Conservation (phyloP, 2,888 invertebrate species). For the Sussaba pulchella region DNA sequence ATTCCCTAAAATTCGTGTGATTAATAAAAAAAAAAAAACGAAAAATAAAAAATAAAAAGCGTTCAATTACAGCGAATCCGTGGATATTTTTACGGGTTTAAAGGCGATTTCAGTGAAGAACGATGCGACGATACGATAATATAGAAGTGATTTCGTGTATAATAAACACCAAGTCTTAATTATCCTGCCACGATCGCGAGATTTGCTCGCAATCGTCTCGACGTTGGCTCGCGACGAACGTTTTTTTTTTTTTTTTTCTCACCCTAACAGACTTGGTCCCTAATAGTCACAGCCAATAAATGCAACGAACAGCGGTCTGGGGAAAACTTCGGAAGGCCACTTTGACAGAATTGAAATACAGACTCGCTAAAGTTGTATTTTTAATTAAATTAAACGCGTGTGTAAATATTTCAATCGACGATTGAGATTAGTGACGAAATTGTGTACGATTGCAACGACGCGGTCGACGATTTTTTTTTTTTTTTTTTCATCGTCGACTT, state of each 20-base stretch:
- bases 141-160: conserved; percentile 2
- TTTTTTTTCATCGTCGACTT: neutral
- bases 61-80: neutral
- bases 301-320: conserved; percentile 78
- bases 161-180: conserved; percentile 23
- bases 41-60: too few species aligned
- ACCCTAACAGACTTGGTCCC: conserved; percentile 82
- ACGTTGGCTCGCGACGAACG: conserved; percentile 39
- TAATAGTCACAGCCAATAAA: conserved; percentile 84
- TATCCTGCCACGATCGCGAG: conserved; percentile 20
- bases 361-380: conserved; percentile 31
- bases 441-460: conserved; percentile 58
- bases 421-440: conserved; percentile 27
- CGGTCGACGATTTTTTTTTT: neutral
- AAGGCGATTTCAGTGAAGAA: conserved; percentile 7
- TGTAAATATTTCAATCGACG: conserved; percentile 9
- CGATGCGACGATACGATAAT: conserved; percentile 33
- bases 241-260: conserved; percentile 30
- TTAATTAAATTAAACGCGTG: conserved; percentile 4
- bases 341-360: conserved; percentile 49
- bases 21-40: too few species aligned
- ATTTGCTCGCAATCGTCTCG: neutral
- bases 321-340: conserved; percentile 66
- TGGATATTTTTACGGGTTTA: too few species aligned
- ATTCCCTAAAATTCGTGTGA: too few species aligned